Base-by-base conservation (phyloP, 2,797 vertebrate species). In the Myotis vivesi region DNA sequence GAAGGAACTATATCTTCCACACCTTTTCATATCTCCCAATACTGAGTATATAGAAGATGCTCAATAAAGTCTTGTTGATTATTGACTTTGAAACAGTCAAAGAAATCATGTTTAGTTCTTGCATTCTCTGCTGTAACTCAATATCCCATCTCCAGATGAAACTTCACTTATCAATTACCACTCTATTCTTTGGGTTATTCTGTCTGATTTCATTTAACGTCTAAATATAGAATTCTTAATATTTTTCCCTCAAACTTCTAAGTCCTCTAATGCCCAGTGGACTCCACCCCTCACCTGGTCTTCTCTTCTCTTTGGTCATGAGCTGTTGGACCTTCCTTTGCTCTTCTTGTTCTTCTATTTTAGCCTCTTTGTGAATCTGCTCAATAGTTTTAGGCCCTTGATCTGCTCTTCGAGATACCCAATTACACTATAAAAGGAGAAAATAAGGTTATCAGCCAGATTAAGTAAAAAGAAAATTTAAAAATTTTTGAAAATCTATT, bases 331-430 rank as follows among this genome's bases (percentile, higher is more conserved):
- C 99, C 97, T 99, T 99, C 95, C 99, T 99, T 96, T 99, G 99
- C 90, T 99, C 99, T 96, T 99, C 99, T 92, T 99, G 99, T 97
- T 99, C 99, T 98, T 99, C 99, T 95, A 99, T 99, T 98, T 99
- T 99, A 68, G 99, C 99, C 93, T 99, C 99, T 97, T 99, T 99
- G 97, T 99, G 99, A 97, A 99, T 99, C 98, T 99, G 99, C 98
- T 99, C 99, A 0, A 99, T 99, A 87, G 99, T 99, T 98, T 99
- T 99, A 0, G 99, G 99, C 23, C 99, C 99, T 97, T 99, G 99
- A 97, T 99, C 99, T 36, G 99, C 99, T 98, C 99, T 98, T 97
- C 99, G 98, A 11, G 99, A 99, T 79, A 99, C 98, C 99, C 99
- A 99, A 97, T 99, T 99, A 98, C 99, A 99, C 99, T 99, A 96